A percentile compares a stretch with the other conserved stretches of the same genome.
Conservation (phyloP, 2,797 vertebrate species). For the Sorex maritimensis region DNA sequence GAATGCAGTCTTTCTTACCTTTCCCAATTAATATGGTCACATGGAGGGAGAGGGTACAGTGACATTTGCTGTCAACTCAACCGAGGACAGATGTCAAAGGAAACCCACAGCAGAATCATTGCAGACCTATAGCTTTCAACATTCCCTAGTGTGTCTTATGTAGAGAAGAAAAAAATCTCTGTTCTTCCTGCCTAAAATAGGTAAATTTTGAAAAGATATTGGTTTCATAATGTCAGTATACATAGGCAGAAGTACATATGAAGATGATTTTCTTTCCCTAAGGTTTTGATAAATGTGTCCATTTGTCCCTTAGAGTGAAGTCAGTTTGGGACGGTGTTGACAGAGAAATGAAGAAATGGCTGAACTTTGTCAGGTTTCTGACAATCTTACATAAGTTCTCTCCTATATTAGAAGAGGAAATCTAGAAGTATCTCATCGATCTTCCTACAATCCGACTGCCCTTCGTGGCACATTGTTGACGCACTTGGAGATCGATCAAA, state of each 20-base stretch:
- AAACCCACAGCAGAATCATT: neutral
- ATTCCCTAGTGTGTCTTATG: constrained; percentile 13
- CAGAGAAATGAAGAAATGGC: constrained; percentile 4
- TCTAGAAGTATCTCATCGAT: neutral
- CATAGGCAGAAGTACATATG: neutral
- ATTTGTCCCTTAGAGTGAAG: neutral
- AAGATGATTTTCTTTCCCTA: neutral
- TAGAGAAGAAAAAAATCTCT: neutral
- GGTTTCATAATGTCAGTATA: neutral
- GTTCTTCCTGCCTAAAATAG: neutral
- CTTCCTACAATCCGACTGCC: neutral
- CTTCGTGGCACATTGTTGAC: neutral
- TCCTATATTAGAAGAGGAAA: neutral
- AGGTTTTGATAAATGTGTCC: neutral
- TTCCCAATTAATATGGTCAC: constrained; percentile 76
- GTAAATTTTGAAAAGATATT: constrained; percentile 1
- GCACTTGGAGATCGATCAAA: constrained; percentile 45
- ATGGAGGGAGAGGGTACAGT: constrained; percentile 17
- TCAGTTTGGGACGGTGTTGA: neutral
- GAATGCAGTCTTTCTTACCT: constrained; percentile 5
- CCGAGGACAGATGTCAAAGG: neutral
- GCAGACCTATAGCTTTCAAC: constrained; percentile 15
- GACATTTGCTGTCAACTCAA: constrained; percentile 25
- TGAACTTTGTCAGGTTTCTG: neutral
- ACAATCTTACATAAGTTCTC: neutral